Base-by-base conservation (phyloP, 2,797 vertebrate species). In the Pampus argenteus region DNA sequence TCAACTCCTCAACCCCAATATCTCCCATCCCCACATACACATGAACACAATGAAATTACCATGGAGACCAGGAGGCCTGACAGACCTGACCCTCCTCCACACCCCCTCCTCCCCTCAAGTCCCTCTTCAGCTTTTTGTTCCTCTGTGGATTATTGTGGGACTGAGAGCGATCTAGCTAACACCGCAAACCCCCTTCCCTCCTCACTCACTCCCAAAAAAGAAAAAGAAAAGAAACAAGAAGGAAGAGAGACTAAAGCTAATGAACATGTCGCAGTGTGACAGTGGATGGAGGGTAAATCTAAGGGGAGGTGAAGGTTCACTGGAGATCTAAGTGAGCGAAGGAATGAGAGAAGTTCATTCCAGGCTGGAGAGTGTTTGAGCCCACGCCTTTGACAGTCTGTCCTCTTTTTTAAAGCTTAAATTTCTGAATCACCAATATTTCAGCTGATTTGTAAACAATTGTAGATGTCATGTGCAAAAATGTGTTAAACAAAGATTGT, bases 261-360 rank as follows among this genome's bases (percentile, higher is more conserved):
- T 92, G 90, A 94, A 94, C 90, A 93, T 86, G 88, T 93, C 77
- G 83, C 62, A 66, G 74, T 4, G 58, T 88, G 86, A 90, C 83
- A 84, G 86, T 36, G 77, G 68, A 82, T 11, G 8, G 70, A 78
- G 66, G 74, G 75, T 60, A 74, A 79, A 88, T 79, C 77, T 71
- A 23, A 78, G 75, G 86, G 87, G 79, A 50, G 84, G 88, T 82
- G 66, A 83, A 84, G 88, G 85, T 85, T 91, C 82, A 85, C 65
- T 81, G 84, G 64, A 73, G 74, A 76, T 82, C 71, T 87, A 78
- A 87, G 83, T 65, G 81, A 78, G 73, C 23, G 20, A 66, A 50
- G 31, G 55, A 18, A 75, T 50, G 71, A 58, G 56, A 78, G 54
- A 25, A n/a, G 49, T 36, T 66, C 38, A 74, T 18, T 72, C 45